Base-by-base conservation (phyloP, 2,113 vertebrate species). In the Colinus virginianus region DNA sequence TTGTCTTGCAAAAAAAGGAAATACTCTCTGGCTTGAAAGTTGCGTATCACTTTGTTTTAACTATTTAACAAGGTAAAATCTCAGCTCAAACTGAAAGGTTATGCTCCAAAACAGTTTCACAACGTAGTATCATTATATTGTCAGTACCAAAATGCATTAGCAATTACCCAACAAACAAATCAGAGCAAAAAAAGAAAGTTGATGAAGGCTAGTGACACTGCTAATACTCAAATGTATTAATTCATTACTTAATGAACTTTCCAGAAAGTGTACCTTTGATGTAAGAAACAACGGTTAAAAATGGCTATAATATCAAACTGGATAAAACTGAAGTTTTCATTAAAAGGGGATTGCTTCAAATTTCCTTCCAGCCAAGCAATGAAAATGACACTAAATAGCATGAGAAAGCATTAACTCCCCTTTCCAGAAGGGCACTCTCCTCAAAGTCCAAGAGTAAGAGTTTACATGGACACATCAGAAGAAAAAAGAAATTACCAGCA, bases 401-500 rank as follows among this genome's bases (percentile, higher is more conserved):
- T 3, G 7, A 43, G 8, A 75, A 80, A 6, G 7, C 56, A 92
- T 88, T 76, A 78, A 36, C 9, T 1, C 11, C 48, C 15, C 20
- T 36, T 61, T 18, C 28, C 36, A 76, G 36, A 68, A 87, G 78
- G 92, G 21, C 5, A 62, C 1, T 3, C 2, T 55, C 30, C 8
- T 68, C 71, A 64, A 18, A 61, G 32, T 14, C 2, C 13, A 90
- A 76, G 5, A 25, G 23, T 8, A 30, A 69, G 7, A 40, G 10
- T 40, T 79, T 59, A 55, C 23, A 22, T 7, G 72, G 46, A 58
- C 5, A 87, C 2, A 9, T 49, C 5, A 76, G n/a, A 84, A 87
- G 36, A 58, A 83, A 88, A 81, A 6, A 49, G 26, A 17, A 20
- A 80, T 97, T 98, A 99, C 98, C 98, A 96, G 98, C 98, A 97